phyloP scores from a whole-genome alignment of 2,888 invertebrate species.

The Alviniconcha strummeri region DNA sequence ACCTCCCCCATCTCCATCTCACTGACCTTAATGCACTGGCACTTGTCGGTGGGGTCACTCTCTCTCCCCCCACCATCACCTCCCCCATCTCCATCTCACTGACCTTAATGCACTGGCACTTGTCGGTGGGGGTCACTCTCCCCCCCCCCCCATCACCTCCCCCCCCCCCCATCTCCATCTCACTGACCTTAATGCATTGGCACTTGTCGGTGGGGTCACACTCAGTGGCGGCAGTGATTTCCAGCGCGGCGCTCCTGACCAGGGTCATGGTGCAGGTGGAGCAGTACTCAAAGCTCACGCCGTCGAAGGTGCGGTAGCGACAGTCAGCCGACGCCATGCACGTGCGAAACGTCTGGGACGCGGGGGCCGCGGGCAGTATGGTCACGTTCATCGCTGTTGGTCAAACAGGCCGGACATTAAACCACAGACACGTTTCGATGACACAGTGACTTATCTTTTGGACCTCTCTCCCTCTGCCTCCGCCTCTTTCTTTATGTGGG shows the following conservation, averaged over 20 bases:
- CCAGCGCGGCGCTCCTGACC: neutral
- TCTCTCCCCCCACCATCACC: neutral
- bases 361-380: neutral
- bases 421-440: neutral
- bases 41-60: constrained; percentile 33
- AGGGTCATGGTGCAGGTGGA: constrained; percentile 30
- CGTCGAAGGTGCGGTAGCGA: constrained; percentile 34
- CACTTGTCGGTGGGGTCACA: constrained; percentile 35
- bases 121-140: constrained; percentile 34
- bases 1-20: neutral
- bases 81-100: neutral
- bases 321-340: constrained; percentile 38
- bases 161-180: neutral
- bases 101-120: constrained; percentile 35
- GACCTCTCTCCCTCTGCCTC: neutral
- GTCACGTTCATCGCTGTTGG: constrained; percentile 16
- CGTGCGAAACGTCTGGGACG: constrained; percentile 16
- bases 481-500: too few relatives aligned
- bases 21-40: constrained; percentile 33
- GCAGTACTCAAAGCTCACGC: constrained; percentile 28
- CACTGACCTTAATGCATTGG: constrained; percentile 31
- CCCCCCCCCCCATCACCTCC: too few relatives aligned
- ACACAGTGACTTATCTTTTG: neutral
- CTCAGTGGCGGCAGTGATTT: constrained; percentile 29
- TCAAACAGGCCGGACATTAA: neutral